These are phyloP conservation scores for Dolichoris vasculosae DNA, from an alignment of 1,140 invertebrate species.

Conservation along the genomic window DNA sequence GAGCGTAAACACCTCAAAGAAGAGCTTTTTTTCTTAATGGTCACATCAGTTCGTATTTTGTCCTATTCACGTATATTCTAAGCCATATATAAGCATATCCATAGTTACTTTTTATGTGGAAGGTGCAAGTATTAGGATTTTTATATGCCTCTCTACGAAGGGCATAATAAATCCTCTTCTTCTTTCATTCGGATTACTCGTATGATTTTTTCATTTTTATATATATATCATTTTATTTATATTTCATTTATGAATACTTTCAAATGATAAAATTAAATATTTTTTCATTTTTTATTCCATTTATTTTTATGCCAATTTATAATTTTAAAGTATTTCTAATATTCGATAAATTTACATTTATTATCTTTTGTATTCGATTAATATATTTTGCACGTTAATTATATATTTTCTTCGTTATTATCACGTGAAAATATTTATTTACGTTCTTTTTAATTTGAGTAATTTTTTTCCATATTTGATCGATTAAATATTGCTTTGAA, in stretches of 20 bases:
- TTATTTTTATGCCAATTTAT: not conserved
- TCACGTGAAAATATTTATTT: too few relatives aligned
- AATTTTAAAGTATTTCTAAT: not conserved
- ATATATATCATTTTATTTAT: too few relatives aligned
- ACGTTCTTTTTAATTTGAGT: too few relatives aligned
- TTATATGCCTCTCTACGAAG: not conserved
- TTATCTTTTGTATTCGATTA: too few relatives aligned
- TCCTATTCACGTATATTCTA: constrained; percentile 62
- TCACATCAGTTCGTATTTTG: constrained; percentile 67
- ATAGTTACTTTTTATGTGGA: constrained; percentile 46
- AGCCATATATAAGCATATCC: constrained; percentile 56
- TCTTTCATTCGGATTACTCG: not conserved
- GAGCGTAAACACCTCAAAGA: not conserved
- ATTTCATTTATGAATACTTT: too few relatives aligned
- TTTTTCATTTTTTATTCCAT: too few relatives aligned
- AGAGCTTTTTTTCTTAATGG: constrained; percentile 60
- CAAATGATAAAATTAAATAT: too few relatives aligned
- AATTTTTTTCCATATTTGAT: too few relatives aligned
- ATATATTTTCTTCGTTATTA: too few relatives aligned
- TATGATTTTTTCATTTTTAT: not conserved
- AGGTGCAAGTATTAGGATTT: constrained; percentile 29
- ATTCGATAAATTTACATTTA: not conserved
- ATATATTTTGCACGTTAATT: too few relatives aligned
- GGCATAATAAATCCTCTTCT: constrained; percentile 7
- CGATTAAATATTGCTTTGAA: too few relatives aligned